These are phyloP conservation scores for Eupeodes luniger DNA, from an alignment of 2,888 invertebrate species.

Conservation along the genomic window DNA sequence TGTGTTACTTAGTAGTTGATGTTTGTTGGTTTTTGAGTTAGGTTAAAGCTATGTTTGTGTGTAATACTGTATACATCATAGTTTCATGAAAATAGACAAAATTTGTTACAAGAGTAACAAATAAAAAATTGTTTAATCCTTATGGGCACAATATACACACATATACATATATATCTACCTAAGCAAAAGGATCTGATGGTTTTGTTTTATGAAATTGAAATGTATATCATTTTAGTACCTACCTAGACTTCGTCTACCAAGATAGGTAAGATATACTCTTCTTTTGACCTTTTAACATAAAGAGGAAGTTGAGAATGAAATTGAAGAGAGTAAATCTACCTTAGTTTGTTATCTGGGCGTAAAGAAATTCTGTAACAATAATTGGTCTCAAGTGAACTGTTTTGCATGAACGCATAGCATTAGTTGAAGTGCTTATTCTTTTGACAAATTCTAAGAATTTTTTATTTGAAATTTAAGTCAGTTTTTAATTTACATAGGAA, in stretches of 20 bases:
- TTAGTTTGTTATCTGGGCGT: not conserved
- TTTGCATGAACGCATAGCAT: too few species aligned
- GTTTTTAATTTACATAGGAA: too few species aligned
- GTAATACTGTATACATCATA: not conserved
- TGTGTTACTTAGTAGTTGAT: not conserved
- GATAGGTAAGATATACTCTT: too few species aligned
- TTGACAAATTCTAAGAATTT: too few species aligned
- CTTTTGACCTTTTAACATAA: too few species aligned
- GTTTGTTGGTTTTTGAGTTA: not conserved
- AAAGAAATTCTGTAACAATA: not conserved
- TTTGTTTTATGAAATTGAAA: not conserved
- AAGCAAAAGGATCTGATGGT: not conserved
- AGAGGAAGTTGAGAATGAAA: not conserved
- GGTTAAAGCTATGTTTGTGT: not conserved
- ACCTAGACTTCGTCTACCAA: too few species aligned
- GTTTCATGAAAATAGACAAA: not conserved
- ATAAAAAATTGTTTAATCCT: not conserved
- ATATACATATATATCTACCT: too few species aligned
- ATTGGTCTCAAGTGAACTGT: not conserved
- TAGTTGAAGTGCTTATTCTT: too few species aligned
- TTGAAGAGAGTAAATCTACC: not conserved
- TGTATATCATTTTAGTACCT: not conserved
- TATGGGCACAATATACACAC: not conserved
- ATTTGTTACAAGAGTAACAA: too few species aligned
- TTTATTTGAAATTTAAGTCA: too few species aligned